Evolutionary conservation across 1,140 invertebrate species (phyloP).

Genomic region (Nephila pilipes): DNA sequence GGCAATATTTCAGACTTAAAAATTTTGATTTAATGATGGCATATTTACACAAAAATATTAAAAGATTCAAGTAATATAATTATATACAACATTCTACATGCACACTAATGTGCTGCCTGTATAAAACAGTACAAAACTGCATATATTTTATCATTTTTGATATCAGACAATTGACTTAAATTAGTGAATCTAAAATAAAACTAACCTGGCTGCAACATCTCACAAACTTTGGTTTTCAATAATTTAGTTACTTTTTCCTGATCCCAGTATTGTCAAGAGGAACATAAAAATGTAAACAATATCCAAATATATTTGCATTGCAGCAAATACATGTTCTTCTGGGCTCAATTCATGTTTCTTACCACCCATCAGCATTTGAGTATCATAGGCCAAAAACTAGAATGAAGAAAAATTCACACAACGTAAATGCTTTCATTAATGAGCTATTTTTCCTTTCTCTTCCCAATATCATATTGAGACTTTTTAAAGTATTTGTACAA

Average conservation of each 20-base stretch:
- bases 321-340: slow-evolving; percentile 86
- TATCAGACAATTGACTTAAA: background rate
- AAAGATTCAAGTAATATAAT: no score
- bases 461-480: no score
- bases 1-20: no score
- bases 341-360: slow-evolving; percentile 84
- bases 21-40: no score
- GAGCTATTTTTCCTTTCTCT: no score
- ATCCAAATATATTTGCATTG: slow-evolving; percentile 86
- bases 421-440: no score
- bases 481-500: no score
- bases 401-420: background rate
- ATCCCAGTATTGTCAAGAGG: slow-evolving; percentile 83
- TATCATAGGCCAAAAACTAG: slow-evolving; percentile 81
- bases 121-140: no score
- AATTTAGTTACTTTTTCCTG: slow-evolving; percentile 45
- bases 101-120: no score
- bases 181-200: background rate
- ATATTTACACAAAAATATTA: no score
- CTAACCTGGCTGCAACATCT: background rate
- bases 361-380: slow-evolving; percentile 87
- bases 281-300: slow-evolving; percentile 86
- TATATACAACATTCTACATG: no score
- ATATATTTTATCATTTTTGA: background rate
- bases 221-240: background rate